Conservation (phyloP, 2,888 invertebrate species). For the Panzeria rudis region DNA sequence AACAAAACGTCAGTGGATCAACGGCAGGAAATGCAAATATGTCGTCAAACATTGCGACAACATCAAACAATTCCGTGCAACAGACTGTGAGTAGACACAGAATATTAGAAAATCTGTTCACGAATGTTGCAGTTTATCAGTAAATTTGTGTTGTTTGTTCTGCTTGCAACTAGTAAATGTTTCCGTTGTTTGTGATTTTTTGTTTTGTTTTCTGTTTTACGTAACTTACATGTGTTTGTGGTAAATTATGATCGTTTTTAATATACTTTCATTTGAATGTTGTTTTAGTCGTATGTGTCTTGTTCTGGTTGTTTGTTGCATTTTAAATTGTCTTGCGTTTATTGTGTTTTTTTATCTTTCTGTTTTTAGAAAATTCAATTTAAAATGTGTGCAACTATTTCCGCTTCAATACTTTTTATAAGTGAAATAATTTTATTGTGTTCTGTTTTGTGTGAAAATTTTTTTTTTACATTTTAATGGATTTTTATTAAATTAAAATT, state of each 20-base stretch:
- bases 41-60: slow-evolving; percentile 67
- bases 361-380: slow-evolving; percentile 49
- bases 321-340: slow-evolving; percentile 69
- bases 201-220: slow-evolving; percentile 57
- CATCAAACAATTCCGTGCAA: slow-evolving; percentile 75
- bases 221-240: slow-evolving; percentile 74
- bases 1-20: slow-evolving; percentile 74
- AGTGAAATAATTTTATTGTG: slow-evolving; percentile 20
- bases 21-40: slow-evolving; percentile 71
- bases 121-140: slow-evolving; percentile 68
- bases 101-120: slow-evolving; percentile 59
- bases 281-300: slow-evolving; percentile 54
- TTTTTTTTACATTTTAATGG: background rate
- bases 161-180: slow-evolving; percentile 58
- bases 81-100: slow-evolving; percentile 81
- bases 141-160: slow-evolving; percentile 56
- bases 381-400: slow-evolving; percentile 36
- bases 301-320: slow-evolving; percentile 41
- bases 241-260: slow-evolving; percentile 68
- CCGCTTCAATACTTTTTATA: slow-evolving; percentile 23
- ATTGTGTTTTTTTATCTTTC: slow-evolving; percentile 35
- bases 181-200: slow-evolving; percentile 43
- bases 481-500: slow-evolving; percentile 40
- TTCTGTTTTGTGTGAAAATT: slow-evolving; percentile 2
- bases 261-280: slow-evolving; percentile 65